Conservation (phyloP, 2,888 invertebrate species). For the Zele albiditarsus region DNA sequence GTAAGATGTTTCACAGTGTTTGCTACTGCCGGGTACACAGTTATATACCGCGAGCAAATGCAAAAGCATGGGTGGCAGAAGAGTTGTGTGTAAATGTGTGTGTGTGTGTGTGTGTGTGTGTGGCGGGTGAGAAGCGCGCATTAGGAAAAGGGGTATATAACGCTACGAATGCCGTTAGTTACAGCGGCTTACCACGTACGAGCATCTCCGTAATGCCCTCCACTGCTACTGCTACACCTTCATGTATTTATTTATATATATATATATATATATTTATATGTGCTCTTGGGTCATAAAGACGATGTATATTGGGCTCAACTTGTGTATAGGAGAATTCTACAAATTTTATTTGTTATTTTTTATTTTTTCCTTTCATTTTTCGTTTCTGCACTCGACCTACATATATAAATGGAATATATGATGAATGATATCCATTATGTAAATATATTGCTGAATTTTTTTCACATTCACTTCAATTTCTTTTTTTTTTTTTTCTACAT, state of each 20-base stretch:
- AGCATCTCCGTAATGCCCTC: background rate
- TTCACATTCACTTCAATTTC: no score
- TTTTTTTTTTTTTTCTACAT: no score
- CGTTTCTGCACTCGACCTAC: slow-evolving; percentile 27
- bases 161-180: slow-evolving; percentile 17
- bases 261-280: background rate
- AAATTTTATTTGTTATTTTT: background rate
- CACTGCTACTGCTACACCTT: background rate
- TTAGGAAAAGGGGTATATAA: background rate
- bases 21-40: background rate
- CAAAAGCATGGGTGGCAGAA: background rate
- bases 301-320: background rate
- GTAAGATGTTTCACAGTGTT: background rate
- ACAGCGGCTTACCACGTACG: slow-evolving; percentile 14
- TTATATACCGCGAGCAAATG: background rate
- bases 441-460: no score
- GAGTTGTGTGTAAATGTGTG: background rate
- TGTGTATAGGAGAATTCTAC: background rate
- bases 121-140: background rate
- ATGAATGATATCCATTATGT: no score
- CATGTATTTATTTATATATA: background rate
- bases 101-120: background rate
- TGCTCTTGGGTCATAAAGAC: background rate
- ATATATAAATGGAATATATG: no score
- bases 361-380: background rate